phyloP scores from a whole-genome alignment of 2,113 vertebrate species.

The Pedetes capensis region DNA sequence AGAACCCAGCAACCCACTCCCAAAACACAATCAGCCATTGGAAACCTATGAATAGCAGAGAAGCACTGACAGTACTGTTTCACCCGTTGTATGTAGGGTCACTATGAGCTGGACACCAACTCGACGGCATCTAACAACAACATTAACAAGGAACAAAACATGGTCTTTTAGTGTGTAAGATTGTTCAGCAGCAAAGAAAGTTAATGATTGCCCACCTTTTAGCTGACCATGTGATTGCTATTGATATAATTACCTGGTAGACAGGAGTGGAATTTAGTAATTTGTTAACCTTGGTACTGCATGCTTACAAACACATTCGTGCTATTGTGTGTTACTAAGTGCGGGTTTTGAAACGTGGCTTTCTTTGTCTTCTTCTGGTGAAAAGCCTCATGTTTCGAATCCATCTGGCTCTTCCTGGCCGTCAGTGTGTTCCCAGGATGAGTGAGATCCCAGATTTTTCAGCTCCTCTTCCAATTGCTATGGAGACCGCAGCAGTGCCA shows the following conservation, averaged over 20 bases:
- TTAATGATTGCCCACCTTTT: slow-evolving; percentile 37
- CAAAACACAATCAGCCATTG: too few species aligned
- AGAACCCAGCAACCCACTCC: too few species aligned
- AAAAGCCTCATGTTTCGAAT: background rate
- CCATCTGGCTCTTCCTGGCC: background rate
- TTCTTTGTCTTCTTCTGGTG: background rate
- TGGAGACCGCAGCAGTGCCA: slow-evolving; percentile 57
- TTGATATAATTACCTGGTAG: background rate
- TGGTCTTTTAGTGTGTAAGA: background rate
- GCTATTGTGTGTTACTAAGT: background rate
- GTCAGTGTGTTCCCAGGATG: background rate
- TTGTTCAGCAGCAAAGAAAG: background rate
- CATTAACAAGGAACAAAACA: background rate
- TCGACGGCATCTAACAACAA: too few species aligned
- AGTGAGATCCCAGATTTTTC: background rate
- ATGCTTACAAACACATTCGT: background rate
- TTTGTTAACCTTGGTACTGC: background rate
- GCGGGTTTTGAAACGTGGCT: background rate
- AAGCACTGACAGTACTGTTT: too few species aligned
- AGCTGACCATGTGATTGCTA: background rate
- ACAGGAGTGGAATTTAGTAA: background rate
- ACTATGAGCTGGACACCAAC: too few species aligned
- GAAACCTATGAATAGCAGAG: too few species aligned
- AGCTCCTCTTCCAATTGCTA: slow-evolving; percentile 47
- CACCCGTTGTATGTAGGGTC: too few species aligned